phyloP scores from a whole-genome alignment of 2,888 invertebrate genomes.

The Drosophila anceps region DNA sequence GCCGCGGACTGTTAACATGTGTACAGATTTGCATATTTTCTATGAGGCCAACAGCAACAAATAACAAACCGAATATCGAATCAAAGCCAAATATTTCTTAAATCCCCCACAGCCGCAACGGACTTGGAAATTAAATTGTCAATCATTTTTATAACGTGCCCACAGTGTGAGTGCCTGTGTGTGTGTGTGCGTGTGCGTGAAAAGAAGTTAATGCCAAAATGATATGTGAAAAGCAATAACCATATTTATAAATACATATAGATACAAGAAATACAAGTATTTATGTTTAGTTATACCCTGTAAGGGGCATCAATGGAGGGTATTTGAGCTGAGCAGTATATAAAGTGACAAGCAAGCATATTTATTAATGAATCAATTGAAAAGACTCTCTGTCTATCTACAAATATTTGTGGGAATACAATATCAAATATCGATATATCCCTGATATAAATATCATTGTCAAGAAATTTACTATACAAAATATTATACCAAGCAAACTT shows the following conservation, averaged over 20 bases:
- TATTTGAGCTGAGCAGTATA: background rate
- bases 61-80: constrained; percentile 55
- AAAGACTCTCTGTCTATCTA: background rate
- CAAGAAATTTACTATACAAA: background rate
- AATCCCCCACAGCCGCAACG: constrained; percentile 68
- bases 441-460: background rate
- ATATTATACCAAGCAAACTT: background rate
- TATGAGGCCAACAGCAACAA: constrained; percentile 48
- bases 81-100: constrained; percentile 67
- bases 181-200: constrained; percentile 54
- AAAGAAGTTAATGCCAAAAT: constrained; percentile 77
- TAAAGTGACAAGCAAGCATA: background rate
- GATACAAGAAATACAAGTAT: constrained; percentile 55
- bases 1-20: constrained; percentile 57
- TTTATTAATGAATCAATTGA: background rate
- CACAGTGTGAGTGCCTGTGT: constrained; percentile 26
- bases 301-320: background rate
- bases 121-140: constrained; percentile 82
- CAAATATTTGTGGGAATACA: background rate
- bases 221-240: constrained; percentile 64
- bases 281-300: constrained; percentile 40
- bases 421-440: background rate
- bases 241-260: constrained; percentile 41
- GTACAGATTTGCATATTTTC: constrained; percentile 75
- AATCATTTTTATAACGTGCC: constrained; percentile 80